A percentile compares a stretch with the other conserved stretches of the same genome.
phyloP scores from a whole-genome alignment of 2,888 invertebrate species.

The Drosophila fungiperda region DNA sequence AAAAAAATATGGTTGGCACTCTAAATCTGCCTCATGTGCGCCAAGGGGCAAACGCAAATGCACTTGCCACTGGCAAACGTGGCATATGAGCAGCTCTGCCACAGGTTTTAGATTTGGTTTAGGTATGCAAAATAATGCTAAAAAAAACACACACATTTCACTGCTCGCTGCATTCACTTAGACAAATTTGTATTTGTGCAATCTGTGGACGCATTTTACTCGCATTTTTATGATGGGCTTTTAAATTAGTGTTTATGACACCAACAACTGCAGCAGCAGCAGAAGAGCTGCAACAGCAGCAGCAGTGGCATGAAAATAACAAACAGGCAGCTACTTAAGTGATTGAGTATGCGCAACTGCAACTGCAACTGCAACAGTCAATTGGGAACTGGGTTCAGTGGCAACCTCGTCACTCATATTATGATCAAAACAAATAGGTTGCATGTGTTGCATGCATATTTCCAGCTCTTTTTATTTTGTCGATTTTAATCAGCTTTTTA shows the following conservation, averaged over 20 bases:
- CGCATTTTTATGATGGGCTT: constrained; percentile 49
- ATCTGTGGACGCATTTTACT: constrained; percentile 45
- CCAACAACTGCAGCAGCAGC: constrained; percentile 10
- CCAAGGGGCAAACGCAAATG: constrained; percentile 48
- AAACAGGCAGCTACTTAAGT: constrained; percentile 32
- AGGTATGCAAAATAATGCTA: constrained; percentile 66
- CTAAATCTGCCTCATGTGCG: constrained; percentile 76
- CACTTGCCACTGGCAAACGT: constrained; percentile 44
- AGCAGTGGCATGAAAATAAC: no score
- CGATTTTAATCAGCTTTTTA: constrained; percentile 2
- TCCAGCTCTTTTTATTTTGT: constrained; percentile 7
- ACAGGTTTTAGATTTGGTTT: constrained; percentile 35
- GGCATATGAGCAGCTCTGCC: constrained; percentile 59
- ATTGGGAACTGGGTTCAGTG: constrained; percentile 11
- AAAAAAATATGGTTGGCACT: constrained; percentile 41
- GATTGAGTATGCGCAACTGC: constrained; percentile 48
- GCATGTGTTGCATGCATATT: neutral
- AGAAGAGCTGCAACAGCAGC: constrained; percentile 13
- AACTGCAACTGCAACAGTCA: constrained; percentile 29
- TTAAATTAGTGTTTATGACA: constrained; percentile 62
- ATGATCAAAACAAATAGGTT: constrained; percentile 1
- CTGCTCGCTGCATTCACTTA: constrained; percentile 70
- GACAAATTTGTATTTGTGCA: constrained; percentile 42
- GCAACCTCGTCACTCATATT: constrained; percentile 17
- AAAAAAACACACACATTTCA: constrained; percentile 41